Evolutionary conservation across 2,888 invertebrate species (phyloP), one percentile per base, ranked within the genome.

Genomic region (Drosophila putrida): DNA sequence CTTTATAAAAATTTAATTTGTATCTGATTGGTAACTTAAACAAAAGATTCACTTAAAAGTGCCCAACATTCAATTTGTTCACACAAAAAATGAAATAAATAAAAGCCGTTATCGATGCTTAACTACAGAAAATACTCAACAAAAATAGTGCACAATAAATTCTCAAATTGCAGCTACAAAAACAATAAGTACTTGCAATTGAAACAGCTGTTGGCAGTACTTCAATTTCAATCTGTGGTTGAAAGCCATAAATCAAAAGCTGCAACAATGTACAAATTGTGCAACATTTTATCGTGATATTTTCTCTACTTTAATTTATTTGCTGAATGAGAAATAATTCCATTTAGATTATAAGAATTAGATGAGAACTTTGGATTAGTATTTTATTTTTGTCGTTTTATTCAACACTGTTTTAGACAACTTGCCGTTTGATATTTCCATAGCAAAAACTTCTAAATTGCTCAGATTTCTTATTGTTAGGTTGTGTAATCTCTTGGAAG

Each of bases 161-260:
- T 63, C 51, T 61, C 44, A 36, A 54, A 25, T 35, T 39, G 36
- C 49, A 70, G 15, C 53, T 4, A 25, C 60, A 67, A 46, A 50
- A 49, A 51, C 46, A 41, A 38, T 33, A 54, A 27, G 15, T 50
- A 49, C 55, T 53, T 35, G 41, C 35, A 39, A 57, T 36, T 28
- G 11, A 15, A 68, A 58, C 63, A 69, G 44, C 44, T 72, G 69
- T 50, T 62, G 58, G 47, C 25, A 49, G 46, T 64, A 39, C 47
- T 60, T 78, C 75, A 74, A 71, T 76, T 74, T 64, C 51, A 68
- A 50, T 64, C 55, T 67, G 71, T 38, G 80, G 73, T 53, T 63
- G 51, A 57, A 49, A 36, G 35, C 27, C 49, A 35, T 31, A 20
- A 43, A 35, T 33, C 67, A 59, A 51, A 50, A 6, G 4, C 10